Percentiles rank a stretch among this genome's conserved stretches.
Evolutionary conservation across 2,888 invertebrate species (phyloP).

Genomic region (Syritta pipiens): DNA sequence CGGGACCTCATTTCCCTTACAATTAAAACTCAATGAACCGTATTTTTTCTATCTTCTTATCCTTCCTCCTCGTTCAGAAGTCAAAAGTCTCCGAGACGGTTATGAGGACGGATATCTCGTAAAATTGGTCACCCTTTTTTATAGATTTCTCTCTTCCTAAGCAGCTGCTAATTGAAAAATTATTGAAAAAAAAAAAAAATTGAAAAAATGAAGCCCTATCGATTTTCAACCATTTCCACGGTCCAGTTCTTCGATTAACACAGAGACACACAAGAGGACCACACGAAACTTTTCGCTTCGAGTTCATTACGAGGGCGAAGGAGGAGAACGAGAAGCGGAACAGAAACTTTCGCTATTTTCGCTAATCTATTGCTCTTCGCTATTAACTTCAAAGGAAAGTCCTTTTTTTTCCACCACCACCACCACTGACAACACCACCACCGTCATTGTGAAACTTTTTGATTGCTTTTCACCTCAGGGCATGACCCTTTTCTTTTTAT

Average conservation of each 20-base stretch:
- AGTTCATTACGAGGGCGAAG: slow-evolving; percentile 16
- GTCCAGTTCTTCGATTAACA: background rate
- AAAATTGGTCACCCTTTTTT: background rate
- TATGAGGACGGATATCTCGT: background rate
- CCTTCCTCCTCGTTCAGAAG: too few relatives aligned
- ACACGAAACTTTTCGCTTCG: background rate
- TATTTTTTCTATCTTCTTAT: too few relatives aligned
- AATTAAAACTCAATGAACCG: too few relatives aligned
- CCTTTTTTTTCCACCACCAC: background rate
- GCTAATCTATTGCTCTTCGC: slow-evolving; percentile 9
- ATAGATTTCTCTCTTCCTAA: background rate
- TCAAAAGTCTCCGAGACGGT: too few relatives aligned
- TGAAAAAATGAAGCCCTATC: too few relatives aligned
- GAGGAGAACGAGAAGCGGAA: background rate
- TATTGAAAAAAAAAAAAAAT: background rate
- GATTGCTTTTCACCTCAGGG: slow-evolving; percentile 37
- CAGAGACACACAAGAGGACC: background rate
- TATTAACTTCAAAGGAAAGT: slow-evolving; percentile 24
- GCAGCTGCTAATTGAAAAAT: slow-evolving; percentile 14
- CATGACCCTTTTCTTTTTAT: slow-evolving; percentile 20
- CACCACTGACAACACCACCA: background rate
- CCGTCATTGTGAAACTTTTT: slow-evolving; percentile 35
- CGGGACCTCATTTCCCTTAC: too few relatives aligned
- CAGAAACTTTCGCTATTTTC: slow-evolving; percentile 7
- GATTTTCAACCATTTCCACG: background rate